These are phyloP conservation scores for Petrocephalus zakoni DNA, from an alignment of 2,113 vertebrate genomes.

Conservation along the genomic window DNA sequence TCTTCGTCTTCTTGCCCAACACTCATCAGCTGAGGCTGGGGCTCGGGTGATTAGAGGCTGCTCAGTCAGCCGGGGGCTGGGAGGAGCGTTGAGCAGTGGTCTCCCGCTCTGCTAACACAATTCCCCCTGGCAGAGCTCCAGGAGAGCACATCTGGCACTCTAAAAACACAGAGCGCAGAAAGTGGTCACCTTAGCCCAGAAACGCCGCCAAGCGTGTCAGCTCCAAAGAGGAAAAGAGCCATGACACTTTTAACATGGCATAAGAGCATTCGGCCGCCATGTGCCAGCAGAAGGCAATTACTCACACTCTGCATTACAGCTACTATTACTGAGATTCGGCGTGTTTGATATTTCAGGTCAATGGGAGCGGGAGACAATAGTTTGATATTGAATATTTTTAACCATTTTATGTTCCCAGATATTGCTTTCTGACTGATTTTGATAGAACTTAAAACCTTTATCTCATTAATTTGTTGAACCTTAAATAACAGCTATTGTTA, in stretches of 20 bases:
- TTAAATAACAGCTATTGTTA: background rate
- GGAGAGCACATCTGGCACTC: conserved; percentile 51
- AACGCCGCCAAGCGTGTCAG: conserved; percentile 36
- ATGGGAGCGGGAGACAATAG: background rate
- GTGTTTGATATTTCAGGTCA: background rate
- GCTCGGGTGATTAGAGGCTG: background rate
- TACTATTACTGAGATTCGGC: background rate
- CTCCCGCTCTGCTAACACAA: conserved; percentile 34
- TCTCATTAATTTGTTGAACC: background rate
- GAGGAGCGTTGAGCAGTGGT: background rate
- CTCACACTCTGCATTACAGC: background rate
- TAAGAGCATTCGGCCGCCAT: background rate
- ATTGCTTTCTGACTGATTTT: background rate
- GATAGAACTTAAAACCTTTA: background rate
- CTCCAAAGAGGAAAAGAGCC: background rate
- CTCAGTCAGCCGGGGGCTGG: conserved; percentile 2
- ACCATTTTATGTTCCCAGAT: background rate
- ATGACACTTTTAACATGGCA: background rate
- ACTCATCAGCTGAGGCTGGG: background rate
- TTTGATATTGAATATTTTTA: background rate
- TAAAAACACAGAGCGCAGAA: conserved; percentile 46
- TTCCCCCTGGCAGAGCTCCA: conserved; percentile 38
- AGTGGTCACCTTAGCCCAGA: conserved; percentile 43
- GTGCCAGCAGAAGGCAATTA: background rate
- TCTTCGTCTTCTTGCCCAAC: background rate